Evolutionary conservation across 2,888 invertebrate species (phyloP), one percentile per base, ranked within the genome.

Genomic region (Idaea straminata): DNA sequence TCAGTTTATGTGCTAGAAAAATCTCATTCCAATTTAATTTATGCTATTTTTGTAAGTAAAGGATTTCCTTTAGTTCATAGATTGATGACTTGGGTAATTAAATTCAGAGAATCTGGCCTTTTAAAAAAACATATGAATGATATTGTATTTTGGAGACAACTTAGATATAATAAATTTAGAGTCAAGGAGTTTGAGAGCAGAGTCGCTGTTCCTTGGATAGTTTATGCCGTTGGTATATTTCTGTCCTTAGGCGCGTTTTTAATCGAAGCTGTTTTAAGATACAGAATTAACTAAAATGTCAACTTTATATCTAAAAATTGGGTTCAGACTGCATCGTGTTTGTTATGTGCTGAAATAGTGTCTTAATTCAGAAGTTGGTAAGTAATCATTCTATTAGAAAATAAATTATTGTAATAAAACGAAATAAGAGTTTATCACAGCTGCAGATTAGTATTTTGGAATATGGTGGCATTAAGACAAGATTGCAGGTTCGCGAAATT

Each of bases 21-120:
- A 5, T 83, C 86, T 0, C 71, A 80, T 6, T 74, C 75, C 4
- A 84, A 84, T 63, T 64, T 83, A 2, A 76, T 86, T 3, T 87
- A 84, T 61, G 79, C 81, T 0, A 81, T 84, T 15, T 89, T 80
- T 59, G 72, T 85, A 5, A 82, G 84, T 62, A 88, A 88, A 71
- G 89, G 88, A 0, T 89, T 89, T 66, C 88, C 88, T 5, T 47
- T 47, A 6, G 47, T 47, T 47, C 47, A 47, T 47, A 47, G 47
- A 47, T 7, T 47, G 47, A 47, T 10, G 47, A 47, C 10, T 47
- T 47, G 47, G 47, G 10, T 13, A 47, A 7, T 47, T 4, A 47
- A 13, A 47, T 47, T 47, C 13, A 47, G 13, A 47, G 47, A 47
- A 47, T 47, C 13, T 47, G 47, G 47, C 13, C 47, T 47, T 47